A percentile compares a stretch with the other conserved stretches of the same genome.
Evolutionary conservation across 2,113 vertebrate genomes (phyloP).

Genomic region (Calyptommatus sinebrachiatus): DNA sequence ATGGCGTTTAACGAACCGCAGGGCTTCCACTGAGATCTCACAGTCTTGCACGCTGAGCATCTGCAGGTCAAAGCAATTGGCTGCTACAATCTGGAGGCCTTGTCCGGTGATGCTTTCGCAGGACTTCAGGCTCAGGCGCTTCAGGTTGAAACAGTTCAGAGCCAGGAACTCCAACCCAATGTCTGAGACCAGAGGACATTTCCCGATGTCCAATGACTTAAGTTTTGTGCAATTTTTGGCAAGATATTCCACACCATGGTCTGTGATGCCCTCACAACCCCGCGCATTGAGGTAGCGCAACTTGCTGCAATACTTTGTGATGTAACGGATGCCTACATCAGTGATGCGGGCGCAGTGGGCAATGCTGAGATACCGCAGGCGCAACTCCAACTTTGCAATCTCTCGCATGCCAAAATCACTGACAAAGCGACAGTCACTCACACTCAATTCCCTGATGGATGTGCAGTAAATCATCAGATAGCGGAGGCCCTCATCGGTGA

Average conservation of each 20-base stretch:
- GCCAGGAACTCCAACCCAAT: constrained; percentile 90
- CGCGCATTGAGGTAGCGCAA: constrained; percentile 96
- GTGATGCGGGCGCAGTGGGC: constrained; percentile 96
- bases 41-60: constrained; percentile 97
- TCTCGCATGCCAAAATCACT: constrained; percentile 94
- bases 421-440: constrained; percentile 93
- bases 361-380: constrained; percentile 93
- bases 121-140: constrained; percentile 90
- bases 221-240: constrained; percentile 94
- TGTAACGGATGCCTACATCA: constrained; percentile 92
- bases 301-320: constrained; percentile 94
- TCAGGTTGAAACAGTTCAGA: constrained; percentile 89
- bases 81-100: constrained; percentile 89
- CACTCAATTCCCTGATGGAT: constrained; percentile 87
- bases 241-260: constrained; percentile 92
- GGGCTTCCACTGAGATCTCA: constrained; percentile 89
- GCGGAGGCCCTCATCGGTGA: constrained; percentile 92
- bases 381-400: constrained; percentile 91
- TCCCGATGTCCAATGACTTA: constrained; percentile 93
- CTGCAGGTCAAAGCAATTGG: constrained; percentile 95
- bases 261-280: constrained; percentile 96
- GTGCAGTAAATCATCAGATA: constrained; percentile 93
- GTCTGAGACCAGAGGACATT: constrained; percentile 94
- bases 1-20: constrained; percentile 90
- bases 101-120: constrained; percentile 92